Evolutionary conservation across 2,113 vertebrate genomes (phyloP).

Genomic region (Leptosomus discolor): DNA sequence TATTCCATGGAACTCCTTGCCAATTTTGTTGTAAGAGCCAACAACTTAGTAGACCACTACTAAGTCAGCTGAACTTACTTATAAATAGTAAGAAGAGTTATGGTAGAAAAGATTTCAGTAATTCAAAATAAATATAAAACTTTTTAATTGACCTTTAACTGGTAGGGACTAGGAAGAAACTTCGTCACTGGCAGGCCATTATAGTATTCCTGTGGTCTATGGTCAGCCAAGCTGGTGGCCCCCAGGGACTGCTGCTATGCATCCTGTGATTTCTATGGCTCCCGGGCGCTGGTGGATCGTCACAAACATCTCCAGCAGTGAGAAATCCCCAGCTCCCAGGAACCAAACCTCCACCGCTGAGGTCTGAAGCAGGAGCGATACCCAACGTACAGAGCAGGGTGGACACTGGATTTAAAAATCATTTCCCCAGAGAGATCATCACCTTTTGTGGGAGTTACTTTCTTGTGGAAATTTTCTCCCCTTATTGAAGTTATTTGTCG

Average conservation of each 20-base stretch:
- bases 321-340: neutral
- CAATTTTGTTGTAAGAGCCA: neutral
- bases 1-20: neutral
- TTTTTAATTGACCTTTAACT: neutral
- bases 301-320: neutral
- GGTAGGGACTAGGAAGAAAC: neutral
- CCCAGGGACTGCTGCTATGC: neutral
- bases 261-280: neutral
- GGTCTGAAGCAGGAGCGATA: neutral
- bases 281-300: fast-evolving
- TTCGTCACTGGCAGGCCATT: neutral
- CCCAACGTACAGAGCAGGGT: neutral
- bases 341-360: fast-evolving
- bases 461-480: neutral
- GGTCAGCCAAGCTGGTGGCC: neutral
- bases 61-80: neutral
- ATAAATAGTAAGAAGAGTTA: neutral
- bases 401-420: neutral
- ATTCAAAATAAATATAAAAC: neutral
- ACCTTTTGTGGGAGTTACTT: neutral
- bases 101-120: neutral
- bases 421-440: fast-evolving
- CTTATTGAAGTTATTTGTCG: neutral
- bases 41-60: neutral
- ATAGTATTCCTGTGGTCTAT: neutral